These are phyloP conservation scores for Alsophila aescularia DNA, from an alignment of 2,888 invertebrate genomes.

Conservation along the genomic window DNA sequence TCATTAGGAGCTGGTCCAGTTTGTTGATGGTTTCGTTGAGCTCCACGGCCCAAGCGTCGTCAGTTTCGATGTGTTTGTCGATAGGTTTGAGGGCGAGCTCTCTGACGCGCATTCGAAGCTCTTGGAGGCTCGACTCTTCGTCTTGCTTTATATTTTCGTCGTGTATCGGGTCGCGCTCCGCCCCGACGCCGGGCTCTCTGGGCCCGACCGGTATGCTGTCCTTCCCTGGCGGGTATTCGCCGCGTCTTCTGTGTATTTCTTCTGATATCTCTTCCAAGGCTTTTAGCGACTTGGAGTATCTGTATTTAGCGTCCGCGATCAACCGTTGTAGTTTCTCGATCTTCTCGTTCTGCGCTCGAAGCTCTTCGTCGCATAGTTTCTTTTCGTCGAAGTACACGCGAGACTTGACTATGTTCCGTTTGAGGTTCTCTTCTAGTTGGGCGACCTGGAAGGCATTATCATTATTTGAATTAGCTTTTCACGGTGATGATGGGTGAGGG, in stretches of 20 bases:
- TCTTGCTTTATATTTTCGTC: conserved; percentile 71
- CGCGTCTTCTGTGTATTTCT: conserved; percentile 91
- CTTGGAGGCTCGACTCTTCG: conserved; percentile 85
- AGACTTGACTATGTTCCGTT: conserved; percentile 93
- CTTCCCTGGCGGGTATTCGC: conserved; percentile 78
- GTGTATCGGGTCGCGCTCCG: conserved; percentile 84
- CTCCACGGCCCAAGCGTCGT: conserved; percentile 90
- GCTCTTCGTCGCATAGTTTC: conserved; percentile 92
- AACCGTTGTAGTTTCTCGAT: conserved; percentile 92
- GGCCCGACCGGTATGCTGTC: conserved; percentile 78
- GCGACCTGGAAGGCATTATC: conserved; percentile 80
- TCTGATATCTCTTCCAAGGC: conserved; percentile 96
- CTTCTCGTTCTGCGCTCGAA: conserved; percentile 93
- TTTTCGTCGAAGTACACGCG: conserved; percentile 96
- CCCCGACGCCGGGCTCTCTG: conserved; percentile 90
- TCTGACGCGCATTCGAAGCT: conserved; percentile 87
- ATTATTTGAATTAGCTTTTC: too few species aligned
- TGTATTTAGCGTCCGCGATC: conserved; percentile 90
- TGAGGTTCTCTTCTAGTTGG: conserved; percentile 91
- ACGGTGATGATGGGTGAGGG: too few species aligned
- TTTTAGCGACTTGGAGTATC: conserved; percentile 92
- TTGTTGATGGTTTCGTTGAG: conserved; percentile 91
- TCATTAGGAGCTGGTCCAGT: conserved; percentile 88
- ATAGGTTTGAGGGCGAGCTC: conserved; percentile 90
- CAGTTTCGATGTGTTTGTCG: conserved; percentile 88